A percentile compares a stretch with the other conserved stretches of the same genome.
These are phyloP conservation scores for Rynchops niger DNA, from an alignment of 2,113 vertebrate genomes.

Conservation along the genomic window DNA sequence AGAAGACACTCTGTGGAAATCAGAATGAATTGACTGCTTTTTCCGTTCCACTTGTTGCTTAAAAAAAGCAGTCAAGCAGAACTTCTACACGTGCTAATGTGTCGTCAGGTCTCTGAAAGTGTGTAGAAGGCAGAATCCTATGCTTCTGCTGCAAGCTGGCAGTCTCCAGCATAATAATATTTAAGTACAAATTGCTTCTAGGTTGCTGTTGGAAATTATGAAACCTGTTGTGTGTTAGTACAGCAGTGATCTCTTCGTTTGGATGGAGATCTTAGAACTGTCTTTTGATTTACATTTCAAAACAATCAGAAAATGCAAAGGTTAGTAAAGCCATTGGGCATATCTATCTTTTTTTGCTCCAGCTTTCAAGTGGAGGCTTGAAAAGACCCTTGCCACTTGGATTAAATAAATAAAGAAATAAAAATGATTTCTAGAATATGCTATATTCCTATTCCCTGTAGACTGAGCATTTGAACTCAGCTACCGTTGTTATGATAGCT, in stretches of 20 bases:
- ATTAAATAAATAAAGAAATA: constrained; percentile 44
- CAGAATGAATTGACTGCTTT: neutral
- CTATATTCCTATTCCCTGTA: neutral
- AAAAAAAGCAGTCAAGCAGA: neutral
- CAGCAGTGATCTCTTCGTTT: neutral
- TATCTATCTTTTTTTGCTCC: neutral
- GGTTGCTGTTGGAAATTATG: neutral
- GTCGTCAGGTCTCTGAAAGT: neutral
- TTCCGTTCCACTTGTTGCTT: neutral
- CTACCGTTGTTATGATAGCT: constrained; percentile 66
- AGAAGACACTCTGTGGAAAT: neutral
- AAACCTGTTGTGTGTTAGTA: neutral
- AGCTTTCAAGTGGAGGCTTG: neutral
- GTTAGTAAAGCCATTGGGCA: neutral
- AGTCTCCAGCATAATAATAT: neutral
- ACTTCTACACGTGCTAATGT: neutral
- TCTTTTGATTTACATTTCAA: neutral
- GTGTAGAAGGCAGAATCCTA: neutral
- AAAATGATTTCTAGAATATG: constrained; percentile 4
- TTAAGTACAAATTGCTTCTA: neutral
- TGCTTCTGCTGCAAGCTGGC: neutral
- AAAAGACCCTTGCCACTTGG: constrained; percentile 16
- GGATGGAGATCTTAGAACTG: neutral
- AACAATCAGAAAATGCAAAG: neutral
- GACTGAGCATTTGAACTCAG: constrained; percentile 55